Percentiles rank a stretch among this genome's conserved stretches.
These are phyloP conservation scores for Platygyra sinensis DNA, from an alignment of 64 coral and sea anemone genomes.

Conservation along the genomic window DNA sequence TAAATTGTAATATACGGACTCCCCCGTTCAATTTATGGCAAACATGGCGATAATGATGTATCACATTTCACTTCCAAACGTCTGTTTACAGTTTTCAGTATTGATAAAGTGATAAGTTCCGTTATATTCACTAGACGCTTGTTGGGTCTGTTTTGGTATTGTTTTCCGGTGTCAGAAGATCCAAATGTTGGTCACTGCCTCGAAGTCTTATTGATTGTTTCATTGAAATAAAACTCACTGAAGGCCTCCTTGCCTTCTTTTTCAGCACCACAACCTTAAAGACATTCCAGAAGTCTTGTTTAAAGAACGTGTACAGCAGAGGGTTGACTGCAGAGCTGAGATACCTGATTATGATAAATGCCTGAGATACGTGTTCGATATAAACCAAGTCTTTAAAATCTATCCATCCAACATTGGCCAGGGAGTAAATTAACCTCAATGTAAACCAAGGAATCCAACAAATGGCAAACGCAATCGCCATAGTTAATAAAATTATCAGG, in stretches of 20 bases:
- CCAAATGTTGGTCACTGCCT: neutral
- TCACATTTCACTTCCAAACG: too few species aligned
- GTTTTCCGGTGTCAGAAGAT: neutral
- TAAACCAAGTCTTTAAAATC: neutral
- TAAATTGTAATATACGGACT: too few species aligned
- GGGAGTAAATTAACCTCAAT: neutral
- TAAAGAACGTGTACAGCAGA: constrained; percentile 32
- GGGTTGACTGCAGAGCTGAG: constrained; percentile 26
- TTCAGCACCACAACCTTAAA: constrained; percentile 20
- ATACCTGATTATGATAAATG: constrained; percentile 18
- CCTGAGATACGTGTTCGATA: neutral
- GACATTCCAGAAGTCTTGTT: constrained; percentile 31
- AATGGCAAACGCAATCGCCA: constrained; percentile 15
- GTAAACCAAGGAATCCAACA: constrained; percentile 46
- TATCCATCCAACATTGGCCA: neutral
- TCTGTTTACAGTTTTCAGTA: too few species aligned
- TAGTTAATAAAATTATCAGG: constrained; percentile 18
- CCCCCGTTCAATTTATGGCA: too few species aligned
- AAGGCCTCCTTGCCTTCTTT: neutral
- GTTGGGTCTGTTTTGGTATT: neutral
- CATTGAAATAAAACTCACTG: neutral
- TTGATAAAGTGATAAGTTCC: too few species aligned
- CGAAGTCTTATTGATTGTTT: neutral
- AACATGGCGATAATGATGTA: too few species aligned
- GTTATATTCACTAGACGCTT: neutral